A percentile compares a stretch with the other conserved stretches of the same genome.
Evolutionary conservation across 1,140 invertebrate species (phyloP).

Genomic region (Drosophila pachea): DNA sequence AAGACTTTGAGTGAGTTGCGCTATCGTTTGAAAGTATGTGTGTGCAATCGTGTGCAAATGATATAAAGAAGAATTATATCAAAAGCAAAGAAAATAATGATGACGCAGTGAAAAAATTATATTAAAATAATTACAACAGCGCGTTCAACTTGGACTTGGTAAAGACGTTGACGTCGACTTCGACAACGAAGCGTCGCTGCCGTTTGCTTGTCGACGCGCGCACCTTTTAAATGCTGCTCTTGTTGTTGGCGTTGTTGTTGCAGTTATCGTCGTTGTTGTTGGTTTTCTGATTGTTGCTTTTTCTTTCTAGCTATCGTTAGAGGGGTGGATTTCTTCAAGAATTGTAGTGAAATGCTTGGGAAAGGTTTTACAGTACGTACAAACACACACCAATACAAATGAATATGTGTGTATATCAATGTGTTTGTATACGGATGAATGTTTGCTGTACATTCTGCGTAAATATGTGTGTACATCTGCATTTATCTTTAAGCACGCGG

Average conservation of each 20-base stretch:
- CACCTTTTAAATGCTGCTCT: conserved; percentile 56
- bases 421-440: conserved; percentile 9
- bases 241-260: conserved; percentile 23
- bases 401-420: conserved; percentile 9
- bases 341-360: conserved; percentile 63
- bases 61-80: conserved; percentile 77
- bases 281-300: conserved; percentile 7
- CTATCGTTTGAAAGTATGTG: conserved; percentile 16
- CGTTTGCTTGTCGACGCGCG: conserved; percentile 47
- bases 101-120: conserved; percentile 76
- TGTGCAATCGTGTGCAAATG: conserved; percentile 72
- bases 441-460: neutral
- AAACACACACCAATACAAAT: conserved; percentile 20
- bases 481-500: conserved; percentile 40
- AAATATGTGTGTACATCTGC: neutral
- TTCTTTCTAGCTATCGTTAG: conserved; percentile 42
- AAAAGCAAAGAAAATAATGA: conserved; percentile 77
- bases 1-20: conserved; percentile 46
- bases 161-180: conserved; percentile 55
- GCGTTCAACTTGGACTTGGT: conserved; percentile 57
- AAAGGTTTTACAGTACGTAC: conserved; percentile 64
- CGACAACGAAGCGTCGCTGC: conserved; percentile 41
- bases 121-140: conserved; percentile 77
- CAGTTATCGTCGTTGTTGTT: conserved; percentile 18
- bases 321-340: conserved; percentile 68